Base-by-base conservation (phyloP, 1,140 invertebrate genomes). In the Ruditapes philippinarum region DNA sequence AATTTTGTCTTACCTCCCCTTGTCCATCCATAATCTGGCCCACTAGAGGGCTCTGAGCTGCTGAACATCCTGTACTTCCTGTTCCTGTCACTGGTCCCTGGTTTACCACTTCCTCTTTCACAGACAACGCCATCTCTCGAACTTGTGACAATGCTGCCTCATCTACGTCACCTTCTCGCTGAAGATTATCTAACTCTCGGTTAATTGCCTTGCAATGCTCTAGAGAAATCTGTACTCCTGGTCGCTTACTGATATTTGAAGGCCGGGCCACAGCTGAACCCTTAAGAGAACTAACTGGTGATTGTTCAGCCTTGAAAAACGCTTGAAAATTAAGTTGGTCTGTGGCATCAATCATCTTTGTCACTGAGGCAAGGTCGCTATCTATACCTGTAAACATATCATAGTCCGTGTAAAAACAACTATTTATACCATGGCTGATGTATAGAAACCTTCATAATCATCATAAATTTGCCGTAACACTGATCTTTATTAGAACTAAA, bases 321-420 rank as follows among this genome's bases (percentile, higher is more conserved):
- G 90, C 88, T 76, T 94, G 85, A 65, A 95, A 94, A 31, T 92
- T 92, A 5, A 92, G 89, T n/a, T 91, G 84, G 74, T 92, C 91
- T 22, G 95, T 93, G 22, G 94, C 91, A 85, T 93, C 91, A 14
- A 95, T 86, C 74, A 95, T 95, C 84, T 93, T 93, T 38, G 92
- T 93, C 19, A 95, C 93, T 17, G 95, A 94, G 36, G 95, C 93
- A 36, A 95, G 88, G 54, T 95, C 94, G 36, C 91, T 73, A 28
- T 83, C 87, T 65, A 73, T 33, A 79, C 74, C 85, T 88, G 57
- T 17, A 79, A 45, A 25, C n/a, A n/a, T n/a, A n/a, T n/a, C n/a
- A n/a, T n/a, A n/a, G n/a, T n/a, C n/a, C n/a, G n/a, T n/a, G n/a
- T n/a, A n/a, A n/a, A n/a, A n/a, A n/a, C n/a, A n/a, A n/a, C n/a